Conservation (phyloP, 2,797 vertebrate species). For the Hoplostethus mediterraneus region DNA sequence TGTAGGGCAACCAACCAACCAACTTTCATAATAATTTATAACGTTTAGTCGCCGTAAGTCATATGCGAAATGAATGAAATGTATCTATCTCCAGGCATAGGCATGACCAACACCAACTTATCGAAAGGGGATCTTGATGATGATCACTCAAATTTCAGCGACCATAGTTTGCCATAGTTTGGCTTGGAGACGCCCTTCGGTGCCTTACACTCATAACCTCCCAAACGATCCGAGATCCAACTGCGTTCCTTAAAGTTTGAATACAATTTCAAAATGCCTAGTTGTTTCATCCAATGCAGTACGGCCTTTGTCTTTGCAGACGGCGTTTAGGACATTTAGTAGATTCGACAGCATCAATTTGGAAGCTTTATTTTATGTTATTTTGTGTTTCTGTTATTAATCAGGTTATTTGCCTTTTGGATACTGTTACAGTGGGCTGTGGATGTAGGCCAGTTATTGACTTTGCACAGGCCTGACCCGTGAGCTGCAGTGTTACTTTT, state of each 20-base stretch:
- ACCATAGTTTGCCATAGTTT: too few relatives aligned
- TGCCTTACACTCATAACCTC: too few relatives aligned
- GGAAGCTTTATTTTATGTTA: neutral
- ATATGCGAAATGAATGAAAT: too few relatives aligned
- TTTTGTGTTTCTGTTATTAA: neutral
- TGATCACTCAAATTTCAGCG: accelerated
- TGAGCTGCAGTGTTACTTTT: neutral
- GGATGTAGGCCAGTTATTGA: constrained; percentile 41
- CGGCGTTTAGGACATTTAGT: accelerated
- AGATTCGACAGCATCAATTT: neutral
- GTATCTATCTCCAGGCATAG: too few relatives aligned
- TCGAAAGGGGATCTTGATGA: accelerated
- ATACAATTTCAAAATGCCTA: neutral
- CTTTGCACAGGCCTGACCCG: constrained; percentile 30
- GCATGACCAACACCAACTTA: too few relatives aligned
- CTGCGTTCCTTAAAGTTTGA: neutral
- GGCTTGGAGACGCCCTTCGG: too few relatives aligned
- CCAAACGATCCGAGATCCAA: too few relatives aligned
- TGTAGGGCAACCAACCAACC: too few relatives aligned
- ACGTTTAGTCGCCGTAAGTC: too few relatives aligned
- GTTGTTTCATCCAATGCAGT: neutral
- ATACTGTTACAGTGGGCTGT: neutral
- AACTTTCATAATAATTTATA: too few relatives aligned
- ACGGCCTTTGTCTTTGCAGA: neutral
- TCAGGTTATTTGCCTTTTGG: neutral